A percentile compares a stretch with the other conserved stretches of the same genome.
These are phyloP conservation scores for Hydrophis major DNA, from an alignment of 2,797 vertebrate genomes.

Conservation along the genomic window DNA sequence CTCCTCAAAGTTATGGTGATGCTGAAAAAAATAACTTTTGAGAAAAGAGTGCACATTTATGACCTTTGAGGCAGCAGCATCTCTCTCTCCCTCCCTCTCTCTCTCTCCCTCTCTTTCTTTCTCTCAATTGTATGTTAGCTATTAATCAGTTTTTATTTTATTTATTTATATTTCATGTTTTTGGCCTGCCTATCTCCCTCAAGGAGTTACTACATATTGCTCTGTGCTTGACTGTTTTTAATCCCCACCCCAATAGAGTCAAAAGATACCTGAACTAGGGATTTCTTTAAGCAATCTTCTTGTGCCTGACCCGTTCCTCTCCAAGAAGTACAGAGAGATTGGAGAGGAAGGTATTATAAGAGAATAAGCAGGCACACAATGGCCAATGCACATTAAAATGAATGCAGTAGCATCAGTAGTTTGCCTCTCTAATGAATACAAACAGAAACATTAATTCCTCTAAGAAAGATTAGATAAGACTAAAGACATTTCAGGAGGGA, in stretches of 20 bases:
- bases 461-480: neutral
- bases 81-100: neutral
- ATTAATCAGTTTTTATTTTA: neutral
- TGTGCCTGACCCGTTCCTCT: neutral
- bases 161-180: neutral
- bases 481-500: neutral
- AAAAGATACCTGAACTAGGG: neutral
- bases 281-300: neutral
- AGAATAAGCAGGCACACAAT: neutral
- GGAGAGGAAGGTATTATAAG: neutral
- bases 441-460: neutral
- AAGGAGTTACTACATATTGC: neutral
- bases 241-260: neutral
- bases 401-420: neutral
- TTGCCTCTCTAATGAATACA: neutral
- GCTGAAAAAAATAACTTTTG: neutral
- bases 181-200: neutral
- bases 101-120: neutral
- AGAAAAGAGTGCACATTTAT: neutral
- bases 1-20: neutral
- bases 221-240: neutral
- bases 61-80: neutral
- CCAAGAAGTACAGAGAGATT: neutral
- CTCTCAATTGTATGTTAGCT: neutral
- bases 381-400: neutral